phyloP scores from a whole-genome alignment of 2,888 invertebrate species.

The Cenopis cana region DNA sequence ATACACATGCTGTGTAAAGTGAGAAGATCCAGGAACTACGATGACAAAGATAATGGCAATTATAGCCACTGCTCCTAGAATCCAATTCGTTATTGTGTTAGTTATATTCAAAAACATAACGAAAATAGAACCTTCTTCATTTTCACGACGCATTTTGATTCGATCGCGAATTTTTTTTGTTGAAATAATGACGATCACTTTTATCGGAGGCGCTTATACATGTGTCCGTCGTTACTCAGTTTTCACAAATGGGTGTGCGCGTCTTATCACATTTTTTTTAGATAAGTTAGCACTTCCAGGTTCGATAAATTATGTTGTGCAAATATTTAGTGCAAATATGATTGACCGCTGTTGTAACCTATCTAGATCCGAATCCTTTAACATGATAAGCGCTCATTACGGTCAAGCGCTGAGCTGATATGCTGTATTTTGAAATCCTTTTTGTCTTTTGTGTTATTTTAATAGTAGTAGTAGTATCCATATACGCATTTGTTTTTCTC shows the following conservation, averaged over 20 bases:
- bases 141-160: conserved; percentile 19
- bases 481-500: no score
- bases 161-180: not conserved
- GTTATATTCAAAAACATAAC: conserved; percentile 53
- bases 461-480: no score
- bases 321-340: not conserved
- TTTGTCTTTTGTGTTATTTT: no score
- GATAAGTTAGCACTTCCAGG: not conserved
- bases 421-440: no score
- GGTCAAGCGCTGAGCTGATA: no score
- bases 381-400: conserved; percentile 4
- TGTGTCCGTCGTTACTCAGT: not conserved
- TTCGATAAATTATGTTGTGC: not conserved
- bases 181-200: not conserved
- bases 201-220: not conserved
- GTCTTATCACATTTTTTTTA: not conserved
- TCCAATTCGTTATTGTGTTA: conserved; percentile 56
- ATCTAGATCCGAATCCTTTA: not conserved
- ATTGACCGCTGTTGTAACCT: not conserved
- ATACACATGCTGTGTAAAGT: conserved; percentile 58
- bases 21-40: not conserved
- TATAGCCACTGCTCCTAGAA: conserved; percentile 57
- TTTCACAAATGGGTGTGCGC: not conserved
- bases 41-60: conserved; percentile 52
- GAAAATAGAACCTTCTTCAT: conserved; percentile 39